Evolutionary conservation across 2,797 vertebrate species (phyloP), one percentile per base, ranked within the genome.

Genomic region (Chiroxiphia lanceolata): DNA sequence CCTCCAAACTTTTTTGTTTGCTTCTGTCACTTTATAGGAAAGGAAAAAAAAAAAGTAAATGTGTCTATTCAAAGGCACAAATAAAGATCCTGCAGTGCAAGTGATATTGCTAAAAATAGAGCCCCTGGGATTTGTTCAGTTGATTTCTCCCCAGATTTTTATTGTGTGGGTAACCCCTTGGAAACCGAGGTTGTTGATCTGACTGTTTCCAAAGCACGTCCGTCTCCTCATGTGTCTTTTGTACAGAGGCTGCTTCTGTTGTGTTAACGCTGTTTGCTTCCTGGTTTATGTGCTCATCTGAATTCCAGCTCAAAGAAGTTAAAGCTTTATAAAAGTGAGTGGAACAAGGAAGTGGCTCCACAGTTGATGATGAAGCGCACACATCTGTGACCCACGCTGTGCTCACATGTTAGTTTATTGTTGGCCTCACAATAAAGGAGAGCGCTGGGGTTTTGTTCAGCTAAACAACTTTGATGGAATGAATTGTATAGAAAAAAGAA

Each of bases 361-460:
- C 75, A 45, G 92, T 3, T 51, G 85, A 11, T 38, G 89, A 50
- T 31, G 63, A 65, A 87, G 86, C 5, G 0, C 18, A 5, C 57
- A 72, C 95, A 95, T 95, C 95, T 95, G 92, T 80, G 89, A 34
- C 89, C 93, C 96, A 94, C 10, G 82, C 96, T 95, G 95, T 92
- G 96, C 87, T 95, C 89, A 53, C 89, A 72, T 95, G 92, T 71
- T 75, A 4, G 25, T 76, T 91, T 81, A 92, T 97, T 96, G 93
- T 94, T 91, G 89, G 92, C 56, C 64, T 89, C 89, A 96, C 95
- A 96, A 96, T 92, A 92, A 89, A 78, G 82, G 90, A 65, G 20
- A 56, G 84, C 9, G 7, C 90, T 63, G 78, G 86, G 36, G 7
- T 96, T 94, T 95, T 95, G 95, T 95, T 95, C 87, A 4, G 86